These are phyloP conservation scores for Schrankia costaestrigalis DNA, from an alignment of 2,888 invertebrate genomes.

Conservation along the genomic window DNA sequence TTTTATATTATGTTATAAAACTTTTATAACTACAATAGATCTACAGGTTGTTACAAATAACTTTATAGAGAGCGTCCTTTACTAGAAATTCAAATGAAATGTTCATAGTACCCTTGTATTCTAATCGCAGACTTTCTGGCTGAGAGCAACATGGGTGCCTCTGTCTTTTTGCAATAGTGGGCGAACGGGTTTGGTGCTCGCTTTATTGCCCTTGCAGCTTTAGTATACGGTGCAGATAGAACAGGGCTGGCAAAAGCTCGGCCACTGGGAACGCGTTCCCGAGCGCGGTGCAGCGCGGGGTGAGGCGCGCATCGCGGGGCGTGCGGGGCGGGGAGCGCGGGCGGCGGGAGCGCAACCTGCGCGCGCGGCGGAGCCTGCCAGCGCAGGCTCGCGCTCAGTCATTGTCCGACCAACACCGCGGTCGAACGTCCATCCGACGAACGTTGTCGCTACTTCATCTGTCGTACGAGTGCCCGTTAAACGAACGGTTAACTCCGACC, in stretches of 20 bases:
- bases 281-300: constrained; percentile 45
- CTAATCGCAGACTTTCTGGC: constrained; percentile 35
- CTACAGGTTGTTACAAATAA: too few relatives aligned
- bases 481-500: constrained; percentile 64
- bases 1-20: too few relatives aligned
- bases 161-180: constrained; percentile 41
- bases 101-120: constrained; percentile 24
- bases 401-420: constrained; percentile 73
- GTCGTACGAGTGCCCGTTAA: constrained; percentile 69
- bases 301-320: constrained; percentile 23
- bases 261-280: constrained; percentile 52
- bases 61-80: too few relatives aligned
- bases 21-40: too few relatives aligned
- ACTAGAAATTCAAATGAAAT: constrained; percentile 12
- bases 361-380: constrained; percentile 63
- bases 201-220: constrained; percentile 60
- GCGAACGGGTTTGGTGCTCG: constrained; percentile 54
- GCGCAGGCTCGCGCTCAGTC: constrained; percentile 68
- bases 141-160: constrained; percentile 29
- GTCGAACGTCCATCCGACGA: constrained; percentile 63
- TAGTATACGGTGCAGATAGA: constrained; percentile 52
- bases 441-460: constrained; percentile 66
- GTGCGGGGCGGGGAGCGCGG: constrained; percentile 27
- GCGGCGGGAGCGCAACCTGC: constrained; percentile 49
- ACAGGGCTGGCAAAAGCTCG: constrained; percentile 65